Evolutionary conservation across 2,113 vertebrate species (phyloP).

Genomic region (Microcebus lehilahytsara): DNA sequence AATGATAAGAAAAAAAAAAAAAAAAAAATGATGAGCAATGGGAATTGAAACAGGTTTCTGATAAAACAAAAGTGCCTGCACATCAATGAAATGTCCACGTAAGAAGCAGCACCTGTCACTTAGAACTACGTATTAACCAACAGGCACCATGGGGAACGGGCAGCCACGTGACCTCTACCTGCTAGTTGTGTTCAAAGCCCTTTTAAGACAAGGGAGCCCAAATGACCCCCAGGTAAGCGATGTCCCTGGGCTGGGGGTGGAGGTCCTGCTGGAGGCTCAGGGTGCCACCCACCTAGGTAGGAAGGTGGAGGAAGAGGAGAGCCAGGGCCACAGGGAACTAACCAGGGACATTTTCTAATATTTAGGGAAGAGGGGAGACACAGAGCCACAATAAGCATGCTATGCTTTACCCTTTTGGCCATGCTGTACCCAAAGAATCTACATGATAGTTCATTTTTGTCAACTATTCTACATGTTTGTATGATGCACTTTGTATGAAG

Average conservation of each 20-base stretch:
- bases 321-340: not conserved
- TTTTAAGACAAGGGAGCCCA: not conserved
- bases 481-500: not conserved
- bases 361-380: too few species aligned
- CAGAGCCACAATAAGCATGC: rapidly evolving
- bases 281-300: not conserved
- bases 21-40: too few species aligned
- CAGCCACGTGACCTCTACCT: rapidly evolving
- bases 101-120: not conserved
- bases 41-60: not conserved
- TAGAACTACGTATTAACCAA: not conserved
- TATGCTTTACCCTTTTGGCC: not conserved
- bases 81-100: not conserved
- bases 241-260: rapidly evolving
- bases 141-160: rapidly evolving
- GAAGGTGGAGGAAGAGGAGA: too few species aligned
- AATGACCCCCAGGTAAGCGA: not conserved
- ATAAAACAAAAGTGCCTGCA: not conserved
- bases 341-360: rapidly evolving
- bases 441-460: not conserved
- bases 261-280: rapidly evolving
- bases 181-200: rapidly evolving
- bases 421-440: not conserved
- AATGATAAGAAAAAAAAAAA: not conserved
- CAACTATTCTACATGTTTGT: not conserved